Conservation (phyloP, 2,888 invertebrate genomes). For the Drosophila suboccidentalis region DNA sequence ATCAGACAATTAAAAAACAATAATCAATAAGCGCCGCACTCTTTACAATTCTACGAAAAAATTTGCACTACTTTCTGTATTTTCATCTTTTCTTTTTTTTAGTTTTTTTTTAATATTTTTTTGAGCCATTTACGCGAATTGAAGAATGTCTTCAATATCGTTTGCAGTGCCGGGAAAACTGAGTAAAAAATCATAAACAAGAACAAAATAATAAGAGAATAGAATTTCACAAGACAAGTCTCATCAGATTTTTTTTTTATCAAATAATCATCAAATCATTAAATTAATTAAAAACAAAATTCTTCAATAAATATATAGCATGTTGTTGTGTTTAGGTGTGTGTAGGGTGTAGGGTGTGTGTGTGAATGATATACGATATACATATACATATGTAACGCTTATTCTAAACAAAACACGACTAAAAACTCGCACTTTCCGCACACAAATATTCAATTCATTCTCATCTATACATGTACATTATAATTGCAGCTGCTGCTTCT, state of each 20-base stretch:
- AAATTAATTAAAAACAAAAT: slow-evolving; percentile 28
- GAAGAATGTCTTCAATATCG: background rate
- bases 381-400: slow-evolving; percentile 58
- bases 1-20: slow-evolving; percentile 61
- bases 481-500: slow-evolving; percentile 5
- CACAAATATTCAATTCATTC: no score
- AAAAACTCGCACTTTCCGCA: slow-evolving; percentile 32
- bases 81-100: slow-evolving; percentile 9
- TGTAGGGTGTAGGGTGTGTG: no score
- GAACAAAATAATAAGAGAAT: slow-evolving; percentile 15
- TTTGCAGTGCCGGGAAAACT: slow-evolving; percentile 4
- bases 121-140: slow-evolving; percentile 10
- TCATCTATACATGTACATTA: slow-evolving; percentile 34
- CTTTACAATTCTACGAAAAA: slow-evolving; percentile 45
- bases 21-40: slow-evolving; percentile 53
- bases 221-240: slow-evolving; percentile 29
- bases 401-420: slow-evolving; percentile 48
- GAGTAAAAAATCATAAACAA: background rate
- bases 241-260: slow-evolving; percentile 8
- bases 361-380: slow-evolving; percentile 34
- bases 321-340: slow-evolving; percentile 19
- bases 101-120: background rate
- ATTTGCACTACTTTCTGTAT: slow-evolving; percentile 43
- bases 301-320: slow-evolving; percentile 46
- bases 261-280: slow-evolving; percentile 13